Base-by-base conservation (phyloP, 1,140 invertebrate species). In the Apis florea region DNA sequence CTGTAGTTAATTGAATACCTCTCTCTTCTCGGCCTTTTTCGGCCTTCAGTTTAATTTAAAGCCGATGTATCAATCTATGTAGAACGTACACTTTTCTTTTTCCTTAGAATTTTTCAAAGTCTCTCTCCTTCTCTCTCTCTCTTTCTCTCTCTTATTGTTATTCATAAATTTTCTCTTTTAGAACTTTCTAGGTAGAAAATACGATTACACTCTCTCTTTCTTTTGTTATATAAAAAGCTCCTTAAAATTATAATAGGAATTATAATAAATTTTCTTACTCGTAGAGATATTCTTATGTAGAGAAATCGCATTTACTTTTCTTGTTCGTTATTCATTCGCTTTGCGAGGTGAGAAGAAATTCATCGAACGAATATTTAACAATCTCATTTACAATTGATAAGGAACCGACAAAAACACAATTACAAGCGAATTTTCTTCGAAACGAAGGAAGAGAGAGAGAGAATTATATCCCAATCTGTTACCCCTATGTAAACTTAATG, bases 1-100 rank as follows among this genome's bases (percentile, higher is more conserved):
- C 54, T 47, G n/a, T 72, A 59, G 71, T 72, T 79, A 72, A 79
- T 79, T 51, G 77, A 79, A 40, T 26, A 63, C n/a, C n/a, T n/a
- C n/a, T n/a, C 61, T 21, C 17, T 4, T 56, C 74, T 53, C 74
- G 15, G 10, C 13, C 56, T 67, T 68, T 68, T 75, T 31, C 51
- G 31, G 31, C 13, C n/a, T 40, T 12, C 75, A 26, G 12, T 49
- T 59, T 59, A 68, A 47, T 79, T 67, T 49, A 70, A 70, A 31
- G 31, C 31, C 59, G 19, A 13, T 47, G 1, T 40, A 40, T 9
- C 54, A 9, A 40, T 40, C 31, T 40, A 40, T 6, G 6, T 40
- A 40, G 31, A 40, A 40, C 19, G 11, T 26, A 26, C 53, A 15
- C 10, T 47, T 21, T 21, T 73, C 58, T 58, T 26, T 49, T 21